Conservation (phyloP, 37 sponge, comb jelly and placozoan genomes). For the Cladorhizidae sp. region DNA sequence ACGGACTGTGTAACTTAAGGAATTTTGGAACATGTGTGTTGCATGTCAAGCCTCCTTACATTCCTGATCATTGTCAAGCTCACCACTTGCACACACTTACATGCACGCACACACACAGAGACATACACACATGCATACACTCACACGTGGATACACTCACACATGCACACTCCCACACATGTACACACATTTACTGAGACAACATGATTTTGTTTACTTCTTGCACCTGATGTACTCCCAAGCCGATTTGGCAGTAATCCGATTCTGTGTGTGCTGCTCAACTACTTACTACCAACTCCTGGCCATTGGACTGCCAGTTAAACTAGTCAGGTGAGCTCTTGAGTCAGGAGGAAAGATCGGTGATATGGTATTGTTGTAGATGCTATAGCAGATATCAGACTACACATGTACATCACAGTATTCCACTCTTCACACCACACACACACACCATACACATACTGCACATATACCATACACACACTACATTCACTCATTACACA, state of each 20-base stretch:
- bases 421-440: too few species aligned
- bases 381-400: neutral
- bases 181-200: too few species aligned
- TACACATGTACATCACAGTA: neutral
- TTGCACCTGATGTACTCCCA: neutral
- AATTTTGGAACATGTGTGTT: constrained; percentile 76
- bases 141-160: too few species aligned
- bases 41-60: too few species aligned
- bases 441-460: neutral
- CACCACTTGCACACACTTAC: constrained; percentile 4
- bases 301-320: constrained; percentile 29
- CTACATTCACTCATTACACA: too few species aligned
- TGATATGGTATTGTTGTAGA: neutral
- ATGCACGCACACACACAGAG: too few species aligned
- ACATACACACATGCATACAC: too few species aligned
- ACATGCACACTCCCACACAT: too few species aligned
- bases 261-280: neutral
- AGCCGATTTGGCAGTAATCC: constrained; percentile 44
- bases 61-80: neutral
- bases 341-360: too few species aligned
- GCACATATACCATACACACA: too few species aligned
- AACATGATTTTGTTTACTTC: too few species aligned
- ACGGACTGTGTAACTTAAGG: constrained; percentile 53
- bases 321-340: constrained; percentile 42
- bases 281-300: constrained; percentile 7